These are phyloP conservation scores for Triplophysa tibetana DNA, from an alignment of 2,113 vertebrate species.

Conservation along the genomic window DNA sequence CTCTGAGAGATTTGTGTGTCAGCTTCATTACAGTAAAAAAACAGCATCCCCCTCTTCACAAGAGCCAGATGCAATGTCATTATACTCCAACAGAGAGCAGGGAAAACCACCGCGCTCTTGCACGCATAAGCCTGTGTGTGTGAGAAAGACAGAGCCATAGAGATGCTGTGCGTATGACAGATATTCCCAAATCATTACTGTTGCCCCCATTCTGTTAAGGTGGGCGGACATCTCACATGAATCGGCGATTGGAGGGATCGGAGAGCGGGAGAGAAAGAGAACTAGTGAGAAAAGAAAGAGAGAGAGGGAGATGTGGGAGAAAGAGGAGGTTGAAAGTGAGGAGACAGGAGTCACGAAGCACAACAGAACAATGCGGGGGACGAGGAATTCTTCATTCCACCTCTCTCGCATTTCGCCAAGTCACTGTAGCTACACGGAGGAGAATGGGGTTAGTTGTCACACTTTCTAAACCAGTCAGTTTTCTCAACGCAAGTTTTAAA, in stretches of 20 bases:
- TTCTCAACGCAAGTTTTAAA: not conserved
- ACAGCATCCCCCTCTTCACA: slow-evolving; percentile 29
- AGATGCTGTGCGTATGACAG: slow-evolving; percentile 46
- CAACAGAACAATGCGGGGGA: slow-evolving; percentile 52
- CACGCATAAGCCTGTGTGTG: slow-evolving; percentile 1
- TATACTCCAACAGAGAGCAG: slow-evolving; percentile 42
- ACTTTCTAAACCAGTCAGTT: not conserved
- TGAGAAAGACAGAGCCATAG: not conserved
- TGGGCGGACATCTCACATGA: slow-evolving; percentile 65
- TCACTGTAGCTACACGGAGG: slow-evolving; percentile 25
- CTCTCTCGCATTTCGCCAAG: slow-evolving; percentile 17
- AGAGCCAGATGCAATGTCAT: slow-evolving; percentile 46
- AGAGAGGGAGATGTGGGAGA: slow-evolving; percentile 41
- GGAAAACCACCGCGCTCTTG: slow-evolving; percentile 22
- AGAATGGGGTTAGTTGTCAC: not conserved
- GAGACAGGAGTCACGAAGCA: slow-evolving; percentile 59
- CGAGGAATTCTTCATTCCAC: slow-evolving; percentile 23
- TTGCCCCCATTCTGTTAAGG: slow-evolving; percentile 68
- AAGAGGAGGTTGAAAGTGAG: slow-evolving; percentile 45
- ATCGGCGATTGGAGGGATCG: slow-evolving; percentile 23
- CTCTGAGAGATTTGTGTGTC: slow-evolving; percentile 34
- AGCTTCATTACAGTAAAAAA: slow-evolving; percentile 47
- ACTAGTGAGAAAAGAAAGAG: slow-evolving; percentile 49
- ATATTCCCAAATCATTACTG: slow-evolving; percentile 74
- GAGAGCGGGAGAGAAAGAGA: slow-evolving; percentile 50